A percentile compares a stretch with the other conserved stretches of the same genome.
Conservation (phyloP, 2,113 vertebrate species). For the Cheilinus undulatus region DNA sequence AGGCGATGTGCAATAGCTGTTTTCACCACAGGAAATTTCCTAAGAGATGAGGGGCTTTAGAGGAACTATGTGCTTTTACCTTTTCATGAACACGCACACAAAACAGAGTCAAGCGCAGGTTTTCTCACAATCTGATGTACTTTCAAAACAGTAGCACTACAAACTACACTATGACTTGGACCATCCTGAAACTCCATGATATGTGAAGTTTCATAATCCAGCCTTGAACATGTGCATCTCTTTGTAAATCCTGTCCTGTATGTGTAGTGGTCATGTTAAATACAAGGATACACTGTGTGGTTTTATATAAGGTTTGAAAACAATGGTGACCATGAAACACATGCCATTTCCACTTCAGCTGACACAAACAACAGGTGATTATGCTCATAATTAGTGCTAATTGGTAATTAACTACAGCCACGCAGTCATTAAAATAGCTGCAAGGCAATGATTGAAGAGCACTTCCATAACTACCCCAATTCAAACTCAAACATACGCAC, state of each 20-base stretch:
- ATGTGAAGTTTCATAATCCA: background rate
- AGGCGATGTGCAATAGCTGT: no score
- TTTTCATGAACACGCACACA: no score
- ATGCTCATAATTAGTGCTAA: conserved; percentile 38
- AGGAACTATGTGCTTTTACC: no score
- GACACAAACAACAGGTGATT: conserved; percentile 52
- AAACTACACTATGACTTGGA: background rate
- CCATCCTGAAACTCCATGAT: background rate
- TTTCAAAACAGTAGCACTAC: no score
- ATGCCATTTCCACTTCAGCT: conserved; percentile 38
- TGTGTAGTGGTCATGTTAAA: background rate
- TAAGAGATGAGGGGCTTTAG: no score
- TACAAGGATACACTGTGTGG: background rate
- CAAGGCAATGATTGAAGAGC: background rate
- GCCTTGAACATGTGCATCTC: background rate
- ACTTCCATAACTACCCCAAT: no score
- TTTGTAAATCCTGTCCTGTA: background rate
- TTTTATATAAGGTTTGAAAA: conserved; percentile 6
- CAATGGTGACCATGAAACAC: background rate
- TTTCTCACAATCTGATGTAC: no score
- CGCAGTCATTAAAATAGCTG: background rate
- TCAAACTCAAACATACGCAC: no score
- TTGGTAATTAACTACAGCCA: conserved; percentile 2
- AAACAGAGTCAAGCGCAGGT: no score
- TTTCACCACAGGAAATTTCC: no score